Conservation (phyloP, 2,113 vertebrate genomes). For the Esox niger region DNA sequence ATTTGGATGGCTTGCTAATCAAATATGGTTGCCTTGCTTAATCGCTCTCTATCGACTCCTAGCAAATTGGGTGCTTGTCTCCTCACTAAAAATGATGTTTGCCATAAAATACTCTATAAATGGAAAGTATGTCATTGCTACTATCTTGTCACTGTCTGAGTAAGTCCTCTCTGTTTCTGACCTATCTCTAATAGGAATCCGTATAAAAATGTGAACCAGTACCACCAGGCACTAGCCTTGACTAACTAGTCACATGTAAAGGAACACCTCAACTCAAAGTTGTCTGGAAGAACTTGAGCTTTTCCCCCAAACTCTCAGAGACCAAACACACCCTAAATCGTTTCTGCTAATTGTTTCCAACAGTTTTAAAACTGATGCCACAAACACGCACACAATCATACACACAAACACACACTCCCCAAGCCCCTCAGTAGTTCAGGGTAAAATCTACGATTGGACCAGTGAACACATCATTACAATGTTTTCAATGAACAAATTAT, state of each 20-base stretch:
- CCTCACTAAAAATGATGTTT: too few species aligned
- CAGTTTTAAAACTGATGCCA: constrained; percentile 65
- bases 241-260: constrained; percentile 43
- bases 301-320: constrained; percentile 57
- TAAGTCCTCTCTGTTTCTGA: background rate
- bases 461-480: constrained; percentile 90
- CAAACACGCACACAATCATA: constrained; percentile 6
- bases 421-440: constrained; percentile 80
- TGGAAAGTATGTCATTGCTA: constrained; percentile 16
- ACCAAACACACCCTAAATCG: constrained; percentile 71
- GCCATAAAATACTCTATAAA: too few species aligned
- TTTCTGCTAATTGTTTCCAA: constrained; percentile 85
- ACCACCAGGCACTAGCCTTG: constrained; percentile 26
- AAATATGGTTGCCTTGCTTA: too few species aligned
- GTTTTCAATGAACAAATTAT: constrained; percentile 89
- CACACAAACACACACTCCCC: constrained; percentile 26
- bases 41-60: too few species aligned
- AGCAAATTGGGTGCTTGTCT: too few species aligned
- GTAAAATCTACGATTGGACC: constrained; percentile 87
- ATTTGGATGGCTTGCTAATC: too few species aligned
- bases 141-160: background rate
- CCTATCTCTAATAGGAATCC: constrained; percentile 30
- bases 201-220: constrained; percentile 3
- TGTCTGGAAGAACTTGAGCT: constrained; percentile 84
- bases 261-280: constrained; percentile 45